Conservation (phyloP, 2,113 vertebrate genomes). For the Oostethus manadensis region DNA sequence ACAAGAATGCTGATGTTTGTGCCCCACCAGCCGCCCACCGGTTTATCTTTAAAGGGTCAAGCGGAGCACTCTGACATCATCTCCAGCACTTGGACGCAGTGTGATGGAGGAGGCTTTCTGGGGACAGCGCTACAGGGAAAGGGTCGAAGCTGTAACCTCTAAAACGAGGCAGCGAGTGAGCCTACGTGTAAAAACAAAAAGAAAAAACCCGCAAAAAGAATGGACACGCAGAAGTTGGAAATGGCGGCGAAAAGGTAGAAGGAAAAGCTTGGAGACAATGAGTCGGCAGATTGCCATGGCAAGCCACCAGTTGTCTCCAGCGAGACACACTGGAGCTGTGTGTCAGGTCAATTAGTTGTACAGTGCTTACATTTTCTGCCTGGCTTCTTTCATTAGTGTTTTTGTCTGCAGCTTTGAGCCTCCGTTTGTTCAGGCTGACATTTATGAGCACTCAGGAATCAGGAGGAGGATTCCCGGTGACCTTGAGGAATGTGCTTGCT, state of each 20-base stretch:
- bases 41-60: constrained; percentile 57
- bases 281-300: constrained; percentile 11
- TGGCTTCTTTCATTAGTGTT: constrained; percentile 62
- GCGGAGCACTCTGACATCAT: constrained; percentile 40
- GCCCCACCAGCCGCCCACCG: background rate
- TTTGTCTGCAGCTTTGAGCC: constrained; percentile 40
- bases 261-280: background rate
- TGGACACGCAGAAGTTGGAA: constrained; percentile 15
- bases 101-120: constrained; percentile 58
- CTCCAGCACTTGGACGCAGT: constrained; percentile 42
- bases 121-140: constrained; percentile 56
- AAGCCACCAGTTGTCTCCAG: constrained; percentile 30
- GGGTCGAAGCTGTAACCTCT: constrained; percentile 42
- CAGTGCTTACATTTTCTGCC: constrained; percentile 60
- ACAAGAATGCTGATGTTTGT: constrained; percentile 25
- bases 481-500: no score
- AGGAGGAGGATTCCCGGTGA: no score
- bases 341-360: constrained; percentile 69
- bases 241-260: constrained; percentile 19
- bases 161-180: constrained; percentile 37
- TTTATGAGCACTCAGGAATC: background rate
- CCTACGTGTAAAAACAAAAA: background rate
- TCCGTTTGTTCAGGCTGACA: constrained; percentile 26
- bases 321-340: constrained; percentile 47
- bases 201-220: constrained; percentile 46